These are phyloP conservation scores for Rhincodon typus DNA, from an alignment of 2,797 vertebrate genomes.

Conservation along the genomic window DNA sequence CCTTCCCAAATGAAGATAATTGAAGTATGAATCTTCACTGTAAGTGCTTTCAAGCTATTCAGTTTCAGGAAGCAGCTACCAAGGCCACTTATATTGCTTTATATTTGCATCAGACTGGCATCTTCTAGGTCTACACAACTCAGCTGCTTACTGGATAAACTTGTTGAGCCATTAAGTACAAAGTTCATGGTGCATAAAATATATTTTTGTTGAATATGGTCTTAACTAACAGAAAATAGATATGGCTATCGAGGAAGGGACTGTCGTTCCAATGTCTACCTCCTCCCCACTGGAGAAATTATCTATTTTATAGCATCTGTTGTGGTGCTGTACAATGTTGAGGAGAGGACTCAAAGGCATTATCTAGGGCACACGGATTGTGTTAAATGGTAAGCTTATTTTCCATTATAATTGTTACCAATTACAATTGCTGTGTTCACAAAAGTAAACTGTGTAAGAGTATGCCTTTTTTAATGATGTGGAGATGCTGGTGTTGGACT, in stretches of 20 bases:
- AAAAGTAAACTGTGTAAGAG: background rate
- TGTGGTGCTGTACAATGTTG: constrained; percentile 89
- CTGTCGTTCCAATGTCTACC: constrained; percentile 88
- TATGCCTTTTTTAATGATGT: background rate
- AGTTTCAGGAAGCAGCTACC: background rate
- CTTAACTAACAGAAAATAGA: constrained; percentile 58
- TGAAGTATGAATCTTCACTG: background rate
- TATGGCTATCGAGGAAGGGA: constrained; percentile 93
- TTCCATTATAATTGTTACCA: background rate
- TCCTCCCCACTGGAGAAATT: constrained; percentile 92
- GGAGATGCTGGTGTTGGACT: too few relatives aligned
- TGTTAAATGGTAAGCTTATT: constrained; percentile 81
- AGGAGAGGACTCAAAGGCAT: constrained; percentile 87
- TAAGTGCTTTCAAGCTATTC: background rate
- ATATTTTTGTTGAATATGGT: constrained; percentile 38
- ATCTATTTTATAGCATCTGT: constrained; percentile 94
- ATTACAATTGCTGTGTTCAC: background rate
- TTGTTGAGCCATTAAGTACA: background rate
- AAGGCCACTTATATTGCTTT: background rate
- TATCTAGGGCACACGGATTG: constrained; percentile 95
- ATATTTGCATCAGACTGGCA: background rate
- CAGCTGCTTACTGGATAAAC: background rate
- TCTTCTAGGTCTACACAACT: background rate
- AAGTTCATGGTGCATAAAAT: background rate
- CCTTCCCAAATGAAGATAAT: background rate